Percentiles rank a stretch among this genome's conserved stretches.
These are phyloP conservation scores for Mesorhabditis sp. DNA, from an alignment of 2,888 invertebrate species.

Conservation along the genomic window DNA sequence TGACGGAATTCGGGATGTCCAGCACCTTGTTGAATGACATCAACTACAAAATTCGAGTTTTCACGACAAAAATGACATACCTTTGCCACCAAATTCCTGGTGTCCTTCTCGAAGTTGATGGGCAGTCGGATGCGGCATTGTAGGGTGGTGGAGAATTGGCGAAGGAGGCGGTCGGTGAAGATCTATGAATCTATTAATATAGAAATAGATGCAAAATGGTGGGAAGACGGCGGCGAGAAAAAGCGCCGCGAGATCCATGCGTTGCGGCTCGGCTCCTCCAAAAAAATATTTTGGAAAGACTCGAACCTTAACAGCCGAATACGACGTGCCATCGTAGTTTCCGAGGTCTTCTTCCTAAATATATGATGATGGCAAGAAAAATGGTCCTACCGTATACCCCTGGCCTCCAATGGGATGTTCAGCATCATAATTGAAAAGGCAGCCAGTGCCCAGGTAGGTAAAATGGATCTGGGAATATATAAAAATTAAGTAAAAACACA, in stretches of 20 bases:
- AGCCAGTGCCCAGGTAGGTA: constrained; percentile 48
- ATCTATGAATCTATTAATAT: neutral
- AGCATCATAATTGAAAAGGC: constrained; percentile 27
- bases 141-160: constrained; percentile 30
- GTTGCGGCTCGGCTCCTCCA: too few relatives aligned
- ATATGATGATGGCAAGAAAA: neutral
- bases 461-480: constrained; percentile 31
- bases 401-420: constrained; percentile 23
- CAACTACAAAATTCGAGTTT: constrained; percentile 14
- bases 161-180: constrained; percentile 32
- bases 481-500: too few relatives aligned
- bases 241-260: too few relatives aligned
- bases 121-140: constrained; percentile 44
- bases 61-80: constrained; percentile 5
- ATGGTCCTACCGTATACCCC: constrained; percentile 19
- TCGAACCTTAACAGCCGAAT: constrained; percentile 35
- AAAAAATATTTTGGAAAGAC: too few relatives aligned
- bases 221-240: too few relatives aligned
- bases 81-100: constrained; percentile 36
- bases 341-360: constrained; percentile 26
- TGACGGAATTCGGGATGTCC: constrained; percentile 35
- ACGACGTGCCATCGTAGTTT: constrained; percentile 36
- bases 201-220: too few relatives aligned
- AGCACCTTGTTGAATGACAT: constrained; percentile 23
- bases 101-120: constrained; percentile 31